Evolutionary conservation across 2,888 invertebrate genomes (phyloP).

Genomic region (Celastrina argiolus): DNA sequence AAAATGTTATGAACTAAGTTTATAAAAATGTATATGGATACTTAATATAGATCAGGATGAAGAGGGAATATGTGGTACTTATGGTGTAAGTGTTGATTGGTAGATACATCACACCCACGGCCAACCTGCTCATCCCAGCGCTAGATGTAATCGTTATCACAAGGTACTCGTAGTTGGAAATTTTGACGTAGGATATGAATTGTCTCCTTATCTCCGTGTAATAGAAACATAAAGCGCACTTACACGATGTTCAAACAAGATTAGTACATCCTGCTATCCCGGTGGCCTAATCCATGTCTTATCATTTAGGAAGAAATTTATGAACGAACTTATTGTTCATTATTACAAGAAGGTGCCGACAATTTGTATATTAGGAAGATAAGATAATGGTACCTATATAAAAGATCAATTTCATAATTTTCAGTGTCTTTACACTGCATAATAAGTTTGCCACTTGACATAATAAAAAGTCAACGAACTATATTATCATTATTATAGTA

Average conservation of each 20-base stretch:
- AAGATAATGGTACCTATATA: neutral
- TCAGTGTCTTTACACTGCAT: too few species aligned
- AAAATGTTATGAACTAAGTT: too few species aligned
- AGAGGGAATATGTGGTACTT: neutral
- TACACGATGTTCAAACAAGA: slow-evolving; percentile 60
- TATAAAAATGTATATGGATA: too few species aligned
- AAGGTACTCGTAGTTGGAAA: neutral
- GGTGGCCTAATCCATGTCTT: slow-evolving; percentile 68
- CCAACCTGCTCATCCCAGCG: neutral
- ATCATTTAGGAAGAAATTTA: slow-evolving; percentile 64
- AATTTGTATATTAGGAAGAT: neutral
- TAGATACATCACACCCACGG: too few species aligned
- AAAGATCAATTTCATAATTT: neutral
- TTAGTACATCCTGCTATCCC: slow-evolving; percentile 72
- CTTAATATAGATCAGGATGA: neutral
- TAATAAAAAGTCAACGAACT: too few species aligned
- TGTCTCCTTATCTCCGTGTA: slow-evolving; percentile 32
- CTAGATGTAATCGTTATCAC: neutral
- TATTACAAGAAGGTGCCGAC: neutral
- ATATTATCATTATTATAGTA: too few species aligned
- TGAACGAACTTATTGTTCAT: slow-evolving; percentile 46
- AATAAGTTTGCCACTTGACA: too few species aligned
- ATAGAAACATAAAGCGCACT: slow-evolving; percentile 43
- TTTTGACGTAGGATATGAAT: slow-evolving; percentile 22
- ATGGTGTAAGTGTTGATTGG: too few species aligned